A percentile compares a stretch with the other conserved stretches of the same genome.
These are phyloP conservation scores for Mastigias papua DNA, from an alignment of 30 jellyfish, hydroid and myxozoan genomes.

Conservation along the genomic window DNA sequence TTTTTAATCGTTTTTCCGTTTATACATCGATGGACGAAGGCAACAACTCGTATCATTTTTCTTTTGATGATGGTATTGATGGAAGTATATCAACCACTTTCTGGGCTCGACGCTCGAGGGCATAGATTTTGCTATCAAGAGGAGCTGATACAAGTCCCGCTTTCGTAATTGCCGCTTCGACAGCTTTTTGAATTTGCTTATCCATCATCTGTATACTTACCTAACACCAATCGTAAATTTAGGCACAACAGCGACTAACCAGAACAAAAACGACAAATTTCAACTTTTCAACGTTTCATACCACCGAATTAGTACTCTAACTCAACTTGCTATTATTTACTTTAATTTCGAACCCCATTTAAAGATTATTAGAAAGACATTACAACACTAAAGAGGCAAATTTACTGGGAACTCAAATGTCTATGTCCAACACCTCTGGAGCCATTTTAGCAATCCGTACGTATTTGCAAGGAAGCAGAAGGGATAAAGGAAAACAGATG, in stretches of 20 bases:
- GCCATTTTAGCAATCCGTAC: too few relatives aligned
- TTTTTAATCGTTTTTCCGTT: constrained; percentile 42
- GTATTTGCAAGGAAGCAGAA: too few relatives aligned
- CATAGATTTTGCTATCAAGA: constrained; percentile 39
- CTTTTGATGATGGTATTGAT: constrained; percentile 57
- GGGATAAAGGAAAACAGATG: too few relatives aligned
- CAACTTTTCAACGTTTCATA: background rate
- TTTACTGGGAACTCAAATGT: constrained; percentile 1
- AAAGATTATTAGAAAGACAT: background rate
- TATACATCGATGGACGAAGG: constrained; percentile 54
- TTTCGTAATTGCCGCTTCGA: constrained; percentile 42
- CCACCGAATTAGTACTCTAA: background rate
- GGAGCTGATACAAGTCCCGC: constrained; percentile 51
- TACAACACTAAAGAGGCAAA: constrained; percentile 5
- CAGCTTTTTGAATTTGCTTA: constrained; percentile 9
- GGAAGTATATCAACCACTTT: constrained; percentile 40
- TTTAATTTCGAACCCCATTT: background rate
- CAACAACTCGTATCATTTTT: constrained; percentile 49
- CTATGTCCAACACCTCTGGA: too few relatives aligned
- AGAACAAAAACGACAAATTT: background rate
- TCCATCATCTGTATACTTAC: background rate
- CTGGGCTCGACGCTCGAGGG: constrained; percentile 68
- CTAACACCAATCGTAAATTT: background rate
- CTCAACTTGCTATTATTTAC: constrained; percentile 15
- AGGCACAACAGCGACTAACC: background rate